Evolutionary conservation across 2,888 invertebrate species (phyloP), one percentile per base, ranked within the genome.

Genomic region (Lepidochrysops patricia): DNA sequence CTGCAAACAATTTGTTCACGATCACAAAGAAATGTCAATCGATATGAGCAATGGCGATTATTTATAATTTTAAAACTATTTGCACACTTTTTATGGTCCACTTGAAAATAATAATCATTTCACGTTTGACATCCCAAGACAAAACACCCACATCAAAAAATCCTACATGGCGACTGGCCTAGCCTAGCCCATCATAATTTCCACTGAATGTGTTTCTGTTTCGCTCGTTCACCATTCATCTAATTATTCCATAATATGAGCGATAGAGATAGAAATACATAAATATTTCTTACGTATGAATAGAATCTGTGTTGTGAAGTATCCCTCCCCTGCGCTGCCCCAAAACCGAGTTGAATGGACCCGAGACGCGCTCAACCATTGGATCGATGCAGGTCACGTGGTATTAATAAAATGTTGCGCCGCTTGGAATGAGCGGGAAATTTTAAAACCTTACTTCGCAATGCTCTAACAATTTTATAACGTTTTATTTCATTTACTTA

Each of bases 381-480:
- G 89, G 89, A 90, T 90, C 89, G 89, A 90, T 89, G 80, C 76
- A 60, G 70, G 77, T 89, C 89, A 89, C 89, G 88, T 89, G 89
- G 87, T 72, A 73, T 73, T 76, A n/a, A n/a, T n/a, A 81, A 80
- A 79, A 81, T 80, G 77, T 77, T 74, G 78, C 76, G 74, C 73
- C 71, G 61, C 66, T 68, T 59, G 37, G 29, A 43, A 29, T 56
- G 52, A 71, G 73, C 85, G 87, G 81, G 72, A 81, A 77, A 60
- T 56, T 64, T 63, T 61, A 50, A 65, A 58, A 9, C 1, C 9
- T 12, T 27, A 25, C 5, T 9, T 29, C 25, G 2, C 6, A 26
- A 35, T n/a, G 13, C 7, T 27, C 15, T 23, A 25, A 29, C 5
- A 25, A 29, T n/a, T 57, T 48, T n/a, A 54, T 43, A 32, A 9